phyloP scores from a whole-genome alignment of 2,113 vertebrate genomes.

The Labrus mixtus region DNA sequence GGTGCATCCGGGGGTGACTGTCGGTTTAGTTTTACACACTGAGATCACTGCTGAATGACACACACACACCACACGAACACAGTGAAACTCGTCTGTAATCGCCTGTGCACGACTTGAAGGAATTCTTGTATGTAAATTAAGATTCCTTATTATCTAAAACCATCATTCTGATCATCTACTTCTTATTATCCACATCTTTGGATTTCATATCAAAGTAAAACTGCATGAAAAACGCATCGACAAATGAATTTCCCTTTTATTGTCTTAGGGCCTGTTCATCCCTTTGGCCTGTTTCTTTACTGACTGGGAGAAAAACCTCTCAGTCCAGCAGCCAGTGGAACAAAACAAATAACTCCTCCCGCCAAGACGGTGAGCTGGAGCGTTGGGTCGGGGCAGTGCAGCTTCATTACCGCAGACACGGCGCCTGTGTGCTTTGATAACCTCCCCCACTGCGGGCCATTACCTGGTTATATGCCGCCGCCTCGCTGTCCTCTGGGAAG shows the following conservation, averaged over 20 bases:
- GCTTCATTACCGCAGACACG: constrained; percentile 65
- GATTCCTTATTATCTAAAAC: constrained; percentile 10
- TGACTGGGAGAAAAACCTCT: constrained; percentile 27
- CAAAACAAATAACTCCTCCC: constrained; percentile 61
- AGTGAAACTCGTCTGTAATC: constrained; percentile 9
- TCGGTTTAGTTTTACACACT: constrained; percentile 71
- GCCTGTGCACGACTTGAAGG: background rate
- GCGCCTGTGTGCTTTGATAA: constrained; percentile 57
- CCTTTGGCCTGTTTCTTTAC: constrained; percentile 3
- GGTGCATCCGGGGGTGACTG: constrained; percentile 65
- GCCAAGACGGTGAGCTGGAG: constrained; percentile 33
- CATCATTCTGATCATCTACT: background rate
- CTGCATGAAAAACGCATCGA: background rate
- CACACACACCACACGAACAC: constrained; percentile 32
- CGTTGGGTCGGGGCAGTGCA: constrained; percentile 33
- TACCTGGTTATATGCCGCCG: constrained; percentile 55
- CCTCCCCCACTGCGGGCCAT: constrained; percentile 51
- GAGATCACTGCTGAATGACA: constrained; percentile 46
- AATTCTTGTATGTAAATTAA: background rate
- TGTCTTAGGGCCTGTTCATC: constrained; percentile 17
- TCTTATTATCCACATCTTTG: background rate
- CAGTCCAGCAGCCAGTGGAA: constrained; percentile 22
- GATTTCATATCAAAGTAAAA: background rate
- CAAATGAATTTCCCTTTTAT: constrained; percentile 35
- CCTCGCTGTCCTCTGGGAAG: constrained; percentile 41